Conservation (phyloP, 2,797 vertebrate species). For the Enteromius fasciolatus region DNA sequence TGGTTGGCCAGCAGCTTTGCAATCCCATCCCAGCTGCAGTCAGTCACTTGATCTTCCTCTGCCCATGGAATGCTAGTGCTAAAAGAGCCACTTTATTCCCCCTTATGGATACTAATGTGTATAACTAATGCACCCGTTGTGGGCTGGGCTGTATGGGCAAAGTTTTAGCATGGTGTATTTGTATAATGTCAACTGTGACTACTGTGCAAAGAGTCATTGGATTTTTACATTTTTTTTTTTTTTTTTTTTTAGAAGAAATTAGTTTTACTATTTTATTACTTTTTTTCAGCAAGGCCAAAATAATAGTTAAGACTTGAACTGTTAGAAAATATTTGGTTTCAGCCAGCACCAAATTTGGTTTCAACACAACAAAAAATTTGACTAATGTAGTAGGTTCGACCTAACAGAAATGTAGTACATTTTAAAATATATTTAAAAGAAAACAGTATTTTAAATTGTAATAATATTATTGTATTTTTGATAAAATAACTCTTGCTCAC, state of each 20-base stretch:
- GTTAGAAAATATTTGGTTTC: background rate
- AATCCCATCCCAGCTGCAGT: conserved; percentile 48
- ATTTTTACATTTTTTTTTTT: background rate
- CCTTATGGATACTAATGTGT: conserved; percentile 56
- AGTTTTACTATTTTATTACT: too few species aligned
- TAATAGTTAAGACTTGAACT: background rate
- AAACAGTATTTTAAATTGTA: background rate
- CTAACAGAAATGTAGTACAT: background rate
- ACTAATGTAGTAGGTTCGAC: too few species aligned
- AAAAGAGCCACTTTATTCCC: conserved; percentile 61
- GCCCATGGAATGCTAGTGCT: conserved; percentile 52
- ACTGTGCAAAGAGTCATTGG: background rate
- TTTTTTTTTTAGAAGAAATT: too few species aligned
- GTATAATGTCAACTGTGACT: background rate
- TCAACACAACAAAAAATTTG: background rate
- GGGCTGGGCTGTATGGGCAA: background rate
- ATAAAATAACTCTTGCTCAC: background rate
- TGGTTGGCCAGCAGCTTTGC: conserved; percentile 45
- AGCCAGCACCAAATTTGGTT: background rate
- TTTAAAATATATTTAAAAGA: background rate
- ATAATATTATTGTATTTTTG: background rate
- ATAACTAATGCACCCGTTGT: conserved; percentile 45
- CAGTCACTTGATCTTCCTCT: conserved; percentile 57
- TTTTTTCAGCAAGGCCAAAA: background rate
- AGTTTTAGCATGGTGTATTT: background rate